A percentile compares a stretch with the other conserved stretches of the same genome.
phyloP scores from a whole-genome alignment of 1,140 invertebrate genomes.

The Orius insidiosus region DNA sequence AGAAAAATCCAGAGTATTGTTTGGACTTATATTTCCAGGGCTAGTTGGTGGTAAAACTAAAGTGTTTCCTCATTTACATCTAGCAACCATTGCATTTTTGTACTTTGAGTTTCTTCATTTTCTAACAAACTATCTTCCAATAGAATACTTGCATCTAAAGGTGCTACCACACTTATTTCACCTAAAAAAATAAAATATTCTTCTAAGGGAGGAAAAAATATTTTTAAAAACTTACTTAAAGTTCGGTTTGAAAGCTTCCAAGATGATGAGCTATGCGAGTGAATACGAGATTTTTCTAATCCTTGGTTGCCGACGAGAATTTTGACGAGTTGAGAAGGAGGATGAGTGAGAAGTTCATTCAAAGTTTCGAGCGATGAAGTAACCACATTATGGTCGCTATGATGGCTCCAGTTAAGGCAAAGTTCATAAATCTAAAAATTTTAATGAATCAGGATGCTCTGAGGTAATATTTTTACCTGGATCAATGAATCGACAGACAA shows the following conservation, averaged over 20 bases:
- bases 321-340: constrained; percentile 37
- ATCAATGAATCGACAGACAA: constrained; percentile 14
- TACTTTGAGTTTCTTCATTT: background rate
- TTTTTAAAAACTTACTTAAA: constrained; percentile 18
- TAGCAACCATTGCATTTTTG: constrained; percentile 13
- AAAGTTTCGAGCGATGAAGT: constrained; percentile 67
- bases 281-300: constrained; percentile 30
- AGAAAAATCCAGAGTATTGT: no score
- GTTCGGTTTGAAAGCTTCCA: constrained; percentile 17
- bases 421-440: constrained; percentile 60
- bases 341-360: constrained; percentile 48
- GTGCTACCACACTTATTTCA: constrained; percentile 23
- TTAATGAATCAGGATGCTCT: no score
- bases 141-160: constrained; percentile 14
- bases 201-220: no score
- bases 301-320: constrained; percentile 38
- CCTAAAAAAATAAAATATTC: constrained; percentile 21
- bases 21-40: no score
- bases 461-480: constrained; percentile 12
- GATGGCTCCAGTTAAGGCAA: constrained; percentile 51
- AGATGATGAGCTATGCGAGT: constrained; percentile 15
- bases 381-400: constrained; percentile 66
- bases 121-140: constrained; percentile 13
- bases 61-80: background rate
- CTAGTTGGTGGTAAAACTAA: background rate